Percentiles rank a stretch among this genome's conserved stretches.
Conservation (phyloP, 2,113 vertebrate species). For the Martes martes region DNA sequence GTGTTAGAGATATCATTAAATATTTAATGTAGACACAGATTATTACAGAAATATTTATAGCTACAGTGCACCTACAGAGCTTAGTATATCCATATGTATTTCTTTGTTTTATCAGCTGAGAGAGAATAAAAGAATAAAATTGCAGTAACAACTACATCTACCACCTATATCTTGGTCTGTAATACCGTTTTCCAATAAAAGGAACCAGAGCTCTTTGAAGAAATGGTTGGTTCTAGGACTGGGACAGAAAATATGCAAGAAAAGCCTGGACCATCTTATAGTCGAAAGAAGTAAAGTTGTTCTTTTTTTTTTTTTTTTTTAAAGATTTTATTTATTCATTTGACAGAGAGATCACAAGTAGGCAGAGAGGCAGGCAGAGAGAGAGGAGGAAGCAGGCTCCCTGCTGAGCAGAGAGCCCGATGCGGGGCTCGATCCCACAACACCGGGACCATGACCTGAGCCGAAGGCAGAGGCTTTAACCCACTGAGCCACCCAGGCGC, state of each 20-base stretch:
- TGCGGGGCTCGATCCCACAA: too few species aligned
- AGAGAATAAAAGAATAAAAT: background rate
- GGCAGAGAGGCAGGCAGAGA: too few species aligned
- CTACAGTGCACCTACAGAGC: background rate
- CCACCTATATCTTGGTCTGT: background rate
- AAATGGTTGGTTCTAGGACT: background rate
- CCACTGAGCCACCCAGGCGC: too few species aligned
- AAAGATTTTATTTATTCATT: too few species aligned
- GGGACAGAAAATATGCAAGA: background rate
- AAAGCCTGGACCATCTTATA: background rate
- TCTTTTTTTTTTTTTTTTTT: background rate
- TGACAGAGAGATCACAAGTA: too few species aligned
- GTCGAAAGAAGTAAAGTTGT: background rate
- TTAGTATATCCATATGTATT: background rate
- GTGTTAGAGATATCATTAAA: background rate
- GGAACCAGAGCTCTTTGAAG: background rate
- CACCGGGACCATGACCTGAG: too few species aligned
- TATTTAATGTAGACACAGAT: background rate
- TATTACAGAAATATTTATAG: background rate
- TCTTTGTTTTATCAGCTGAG: background rate
- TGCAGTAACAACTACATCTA: background rate
- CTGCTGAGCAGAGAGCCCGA: too few species aligned
- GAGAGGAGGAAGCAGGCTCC: too few species aligned
- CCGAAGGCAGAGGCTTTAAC: too few species aligned
- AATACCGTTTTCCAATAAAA: background rate